These are phyloP conservation scores for Drosophila flavopinicola DNA, from an alignment of 2,888 invertebrate species.

Conservation along the genomic window DNA sequence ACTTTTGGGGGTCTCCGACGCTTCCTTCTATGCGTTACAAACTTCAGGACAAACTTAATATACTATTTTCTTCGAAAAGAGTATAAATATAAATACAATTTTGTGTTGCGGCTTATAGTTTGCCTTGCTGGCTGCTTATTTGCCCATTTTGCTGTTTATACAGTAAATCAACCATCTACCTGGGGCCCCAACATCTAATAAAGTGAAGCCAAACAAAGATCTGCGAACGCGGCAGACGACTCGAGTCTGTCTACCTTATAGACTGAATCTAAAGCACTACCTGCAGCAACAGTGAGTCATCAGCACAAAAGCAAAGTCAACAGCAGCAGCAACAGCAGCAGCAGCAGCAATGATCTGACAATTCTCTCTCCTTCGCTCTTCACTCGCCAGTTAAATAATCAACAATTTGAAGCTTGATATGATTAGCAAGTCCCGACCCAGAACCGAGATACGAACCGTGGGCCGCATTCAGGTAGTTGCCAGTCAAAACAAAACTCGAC, in stretches of 20 bases:
- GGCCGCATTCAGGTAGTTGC: conserved; percentile 55
- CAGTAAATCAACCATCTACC: conserved; percentile 79
- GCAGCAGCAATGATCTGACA: conserved; percentile 26
- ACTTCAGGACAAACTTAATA: too few species aligned
- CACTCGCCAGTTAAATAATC: conserved; percentile 53
- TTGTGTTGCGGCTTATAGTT: conserved; percentile 37
- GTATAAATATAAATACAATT: too few species aligned
- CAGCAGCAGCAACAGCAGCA: background rate
- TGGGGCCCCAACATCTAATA: conserved; percentile 64
- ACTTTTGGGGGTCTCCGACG: too few species aligned
- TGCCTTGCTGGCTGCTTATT: conserved; percentile 57
- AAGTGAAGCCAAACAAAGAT: conserved; percentile 48
- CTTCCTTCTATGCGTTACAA: too few species aligned
- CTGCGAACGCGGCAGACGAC: conserved; percentile 24
- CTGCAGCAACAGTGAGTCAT: conserved; percentile 57
- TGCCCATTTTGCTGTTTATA: conserved; percentile 67
- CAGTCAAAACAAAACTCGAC: conserved; percentile 53
- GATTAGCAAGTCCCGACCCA: conserved; percentile 65
- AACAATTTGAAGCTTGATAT: conserved; percentile 72
- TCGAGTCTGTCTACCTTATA: background rate
- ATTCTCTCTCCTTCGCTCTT: conserved; percentile 31
- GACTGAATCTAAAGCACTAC: conserved; percentile 17
- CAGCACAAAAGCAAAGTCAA: conserved; percentile 26
- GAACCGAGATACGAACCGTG: conserved; percentile 16
- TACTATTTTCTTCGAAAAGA: too few species aligned